These are phyloP conservation scores for Tetheella fluctuosa DNA, from an alignment of 2,888 invertebrate species.

Conservation along the genomic window DNA sequence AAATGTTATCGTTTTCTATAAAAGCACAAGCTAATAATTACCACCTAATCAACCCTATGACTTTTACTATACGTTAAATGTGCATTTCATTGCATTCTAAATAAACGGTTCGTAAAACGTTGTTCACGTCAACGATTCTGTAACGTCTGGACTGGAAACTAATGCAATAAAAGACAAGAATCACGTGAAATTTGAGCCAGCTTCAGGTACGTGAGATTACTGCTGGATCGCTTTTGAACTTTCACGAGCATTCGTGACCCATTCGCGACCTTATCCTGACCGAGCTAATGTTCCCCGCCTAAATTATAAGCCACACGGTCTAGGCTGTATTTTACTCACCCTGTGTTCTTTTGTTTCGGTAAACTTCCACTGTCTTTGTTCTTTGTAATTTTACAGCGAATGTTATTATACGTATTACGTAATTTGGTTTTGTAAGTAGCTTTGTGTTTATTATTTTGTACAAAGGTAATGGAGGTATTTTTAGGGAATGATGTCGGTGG, in stretches of 20 bases:
- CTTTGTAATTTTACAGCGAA: neutral
- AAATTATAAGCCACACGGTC: neutral
- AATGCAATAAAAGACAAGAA: slow-evolving; percentile 44
- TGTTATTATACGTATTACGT: neutral
- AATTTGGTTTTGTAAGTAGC: neutral
- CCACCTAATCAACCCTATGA: too few relatives aligned
- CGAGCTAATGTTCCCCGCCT: neutral
- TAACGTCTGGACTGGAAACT: slow-evolving; percentile 40
- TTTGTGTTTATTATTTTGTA: neutral
- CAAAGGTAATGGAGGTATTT: neutral
- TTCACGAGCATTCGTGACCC: neutral
- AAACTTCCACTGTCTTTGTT: neutral
- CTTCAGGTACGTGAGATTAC: slow-evolving; percentile 29
- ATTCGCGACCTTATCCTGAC: neutral
- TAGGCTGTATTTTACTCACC: neutral
- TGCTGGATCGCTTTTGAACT: slow-evolving; percentile 10
- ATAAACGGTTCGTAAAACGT: slow-evolving; percentile 32
- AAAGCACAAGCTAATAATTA: too few relatives aligned
- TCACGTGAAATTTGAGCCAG: slow-evolving; percentile 39
- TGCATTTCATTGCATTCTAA: slow-evolving; percentile 30
- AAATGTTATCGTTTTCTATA: too few relatives aligned
- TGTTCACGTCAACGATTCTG: slow-evolving; percentile 22
- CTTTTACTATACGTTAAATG: too few relatives aligned
- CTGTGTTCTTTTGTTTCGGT: neutral
- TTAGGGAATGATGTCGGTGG: neutral